phyloP scores from a whole-genome alignment of 2,888 invertebrate genomes.

The Diaprepes abbreviatus region DNA sequence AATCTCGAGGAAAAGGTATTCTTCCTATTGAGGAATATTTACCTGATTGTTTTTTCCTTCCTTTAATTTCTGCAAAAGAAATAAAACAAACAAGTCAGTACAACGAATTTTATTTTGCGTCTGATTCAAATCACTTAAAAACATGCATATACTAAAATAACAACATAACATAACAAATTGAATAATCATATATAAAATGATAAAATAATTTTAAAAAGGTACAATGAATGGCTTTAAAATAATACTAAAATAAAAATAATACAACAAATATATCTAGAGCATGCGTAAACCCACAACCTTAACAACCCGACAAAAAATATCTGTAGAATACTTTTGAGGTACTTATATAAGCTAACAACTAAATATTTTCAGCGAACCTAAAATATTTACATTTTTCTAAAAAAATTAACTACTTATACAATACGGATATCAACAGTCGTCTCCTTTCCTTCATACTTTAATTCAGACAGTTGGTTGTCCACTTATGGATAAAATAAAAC shows the following conservation, averaged over 20 bases:
- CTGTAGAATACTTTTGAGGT: too few relatives aligned
- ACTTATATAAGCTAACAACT: too few relatives aligned
- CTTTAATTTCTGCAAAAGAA: slow-evolving; percentile 78
- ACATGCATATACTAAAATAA: slow-evolving; percentile 36
- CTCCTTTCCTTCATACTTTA: too few relatives aligned
- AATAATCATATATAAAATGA: background rate
- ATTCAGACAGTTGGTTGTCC: too few relatives aligned
- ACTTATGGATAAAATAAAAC: too few relatives aligned
- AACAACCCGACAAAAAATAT: too few relatives aligned
- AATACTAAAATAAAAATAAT: background rate
- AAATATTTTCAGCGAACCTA: too few relatives aligned
- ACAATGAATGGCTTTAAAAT: background rate
- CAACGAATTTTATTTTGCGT: slow-evolving; percentile 27
- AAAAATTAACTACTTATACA: too few relatives aligned
- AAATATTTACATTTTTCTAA: too few relatives aligned
- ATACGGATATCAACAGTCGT: too few relatives aligned
- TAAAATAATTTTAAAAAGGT: slow-evolving; percentile 1
- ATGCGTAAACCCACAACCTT: slow-evolving; percentile 7
- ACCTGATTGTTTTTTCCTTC: slow-evolving; percentile 81
- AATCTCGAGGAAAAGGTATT: too few relatives aligned
- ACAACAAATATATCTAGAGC: background rate
- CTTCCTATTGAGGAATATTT: slow-evolving; percentile 55
- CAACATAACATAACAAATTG: slow-evolving; percentile 14
- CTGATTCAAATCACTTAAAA: background rate
- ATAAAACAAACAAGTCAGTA: slow-evolving; percentile 33